These are phyloP conservation scores for Denticeps clupeoides DNA, from an alignment of 2,797 vertebrate species.

Conservation along the genomic window DNA sequence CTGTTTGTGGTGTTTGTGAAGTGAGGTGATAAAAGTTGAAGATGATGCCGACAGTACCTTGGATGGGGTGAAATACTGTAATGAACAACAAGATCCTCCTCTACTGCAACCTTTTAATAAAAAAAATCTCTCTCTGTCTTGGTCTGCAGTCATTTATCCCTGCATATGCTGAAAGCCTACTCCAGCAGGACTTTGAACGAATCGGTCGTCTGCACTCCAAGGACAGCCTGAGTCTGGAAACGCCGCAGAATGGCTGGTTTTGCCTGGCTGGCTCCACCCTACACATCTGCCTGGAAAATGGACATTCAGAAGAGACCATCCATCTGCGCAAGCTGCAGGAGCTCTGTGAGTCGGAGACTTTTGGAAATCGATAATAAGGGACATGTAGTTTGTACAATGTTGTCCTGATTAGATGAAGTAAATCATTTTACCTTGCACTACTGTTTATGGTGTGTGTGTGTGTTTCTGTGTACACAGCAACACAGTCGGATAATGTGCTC, in stretches of 20 bases:
- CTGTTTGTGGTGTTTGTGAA: neutral
- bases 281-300: slow-evolving; percentile 53
- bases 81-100: too few relatives aligned
- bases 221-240: slow-evolving; percentile 78
- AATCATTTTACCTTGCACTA: too few relatives aligned
- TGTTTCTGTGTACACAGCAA: slow-evolving; percentile 49
- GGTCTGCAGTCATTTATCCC: slow-evolving; percentile 67
- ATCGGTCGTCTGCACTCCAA: slow-evolving; percentile 80
- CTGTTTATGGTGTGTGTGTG: neutral
- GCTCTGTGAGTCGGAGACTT: slow-evolving; percentile 68
- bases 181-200: slow-evolving; percentile 69
- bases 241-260: slow-evolving; percentile 78
- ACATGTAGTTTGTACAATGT: neutral
- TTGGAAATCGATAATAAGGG: neutral
- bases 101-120: too few relatives aligned
- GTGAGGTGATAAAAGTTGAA: too few relatives aligned
- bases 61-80: too few relatives aligned
- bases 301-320: slow-evolving; percentile 63
- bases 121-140: too few relatives aligned
- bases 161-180: slow-evolving; percentile 63
- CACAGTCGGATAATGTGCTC: slow-evolving; percentile 76
- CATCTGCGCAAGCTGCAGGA: slow-evolving; percentile 85
- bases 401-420: too few relatives aligned
- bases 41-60: too few relatives aligned
- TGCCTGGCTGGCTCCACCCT: slow-evolving; percentile 69